Base-by-base conservation (phyloP, 2,888 invertebrate genomes). In the Parthenolecanium corni region DNA sequence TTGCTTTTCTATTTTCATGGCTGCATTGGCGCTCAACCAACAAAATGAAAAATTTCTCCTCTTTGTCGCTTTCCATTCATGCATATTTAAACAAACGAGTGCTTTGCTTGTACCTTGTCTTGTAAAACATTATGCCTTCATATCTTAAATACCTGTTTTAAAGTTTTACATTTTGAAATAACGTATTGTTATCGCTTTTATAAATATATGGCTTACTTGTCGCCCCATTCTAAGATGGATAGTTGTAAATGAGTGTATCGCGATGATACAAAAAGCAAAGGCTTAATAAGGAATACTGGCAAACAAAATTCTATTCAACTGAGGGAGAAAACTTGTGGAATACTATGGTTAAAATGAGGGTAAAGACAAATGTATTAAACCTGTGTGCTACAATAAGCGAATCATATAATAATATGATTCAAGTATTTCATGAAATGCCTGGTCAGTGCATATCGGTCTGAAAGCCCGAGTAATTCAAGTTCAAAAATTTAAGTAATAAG, bases 41-140 rank as follows among this genome's bases (percentile, higher is more conserved):
- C 57, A 18, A 47, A 57, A 57, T 57, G 57, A 57, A 57, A 57
- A 57, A 57, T 57, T 57, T 47, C 57, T 46, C 57, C 31, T 57
- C 47, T 57, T 57, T 47, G 57, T 47, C 47, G 57, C 57, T 46
- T 25, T 16, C 11, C 57, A 23, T 46, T 25, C 36, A 57, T 57
- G 46, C 57, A 57, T 57, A 47, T 57, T 57, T 47, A 52, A 52
- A 52, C n/a, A 16, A 25, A n/a, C n/a, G 31, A 47, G 36, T 31
- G 57, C 57, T 24, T 57, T 31, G 44, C 57, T 46, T 57, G 57
- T 57, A 57, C 11, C 16, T 18, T 57, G 57, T 57, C 57, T 57
- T 57, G 57, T 57, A 57, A 57, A 57, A 57, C 57, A 57, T 57
- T 57, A 57, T 20, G 20, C 46, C 31, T 57, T 12, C 36, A 16